Evolutionary conservation across 2,113 vertebrate species (phyloP), one percentile per base, ranked within the genome.

Genomic region (Hippoglossus stenolepis): DNA sequence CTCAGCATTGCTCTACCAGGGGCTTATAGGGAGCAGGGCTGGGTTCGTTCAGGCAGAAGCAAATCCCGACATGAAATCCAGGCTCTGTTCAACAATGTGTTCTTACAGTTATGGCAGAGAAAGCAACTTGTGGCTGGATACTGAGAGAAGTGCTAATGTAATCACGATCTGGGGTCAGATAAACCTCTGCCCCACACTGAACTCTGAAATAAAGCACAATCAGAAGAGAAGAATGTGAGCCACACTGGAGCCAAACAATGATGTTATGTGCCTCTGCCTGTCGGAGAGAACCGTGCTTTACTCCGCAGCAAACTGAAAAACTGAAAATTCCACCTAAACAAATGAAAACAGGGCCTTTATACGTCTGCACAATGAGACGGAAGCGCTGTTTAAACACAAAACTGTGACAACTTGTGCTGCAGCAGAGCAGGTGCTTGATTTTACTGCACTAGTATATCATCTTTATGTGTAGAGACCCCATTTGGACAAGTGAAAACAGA

Each of bases 41-140:
- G 60, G 79, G 69, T 86, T 72, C 75, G 83, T 79, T 80, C 77
- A 63, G 75, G 47, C 70, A 89, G 79, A 74, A 83, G 81, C 71
- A 62, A 35, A 88, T 74, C 65, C 51, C 61, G 9, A 68, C 79
- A 73, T 67, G 73, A 85, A 87, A 81, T 74, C 79, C 6, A 53
- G 70, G 73, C 54, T 78, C 59, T 18, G 49, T 68, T 75, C 77
- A 86, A 82, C 77, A 85, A 67, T 45, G 62, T 57, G 65, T 71
- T 73, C 57, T 57, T 18, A 70, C 67, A 60, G 75, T 40, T 12
- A 23, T 10, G 28, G 70, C 70, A 84, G 26, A 73, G 35, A 76
- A 68, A 54, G 65, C 45, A 65, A 66, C 47, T 77, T 64, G 63
- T 72, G 78, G 79, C 66, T n/a, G 65, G 23, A 62, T 57, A 26